phyloP scores from a whole-genome alignment of 2,888 invertebrate species.

The Drosophila pullipes region DNA sequence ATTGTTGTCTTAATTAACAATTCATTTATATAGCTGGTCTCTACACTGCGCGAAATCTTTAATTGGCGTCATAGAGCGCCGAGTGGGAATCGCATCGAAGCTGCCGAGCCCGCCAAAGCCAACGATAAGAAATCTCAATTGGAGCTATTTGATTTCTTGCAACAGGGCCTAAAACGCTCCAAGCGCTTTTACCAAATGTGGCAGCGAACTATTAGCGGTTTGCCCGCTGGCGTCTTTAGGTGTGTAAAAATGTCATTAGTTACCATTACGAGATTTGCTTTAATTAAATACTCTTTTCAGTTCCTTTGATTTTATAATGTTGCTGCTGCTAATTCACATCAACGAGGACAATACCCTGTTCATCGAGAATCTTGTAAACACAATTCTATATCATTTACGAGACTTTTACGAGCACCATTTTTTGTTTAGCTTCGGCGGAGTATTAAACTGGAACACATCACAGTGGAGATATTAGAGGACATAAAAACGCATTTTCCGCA shows the following conservation, averaged over 20 bases:
- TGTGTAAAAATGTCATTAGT: slow-evolving; percentile 12
- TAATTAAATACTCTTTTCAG: slow-evolving; percentile 79
- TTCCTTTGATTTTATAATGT: slow-evolving; percentile 89
- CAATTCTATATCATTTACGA: slow-evolving; percentile 68
- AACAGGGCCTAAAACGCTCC: slow-evolving; percentile 82
- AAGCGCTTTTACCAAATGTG: slow-evolving; percentile 83
- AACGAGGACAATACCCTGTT: slow-evolving; percentile 87
- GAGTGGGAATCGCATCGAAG: neutral
- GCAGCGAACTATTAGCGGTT: slow-evolving; percentile 77
- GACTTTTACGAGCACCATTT: neutral
- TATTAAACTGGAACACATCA: slow-evolving; percentile 88
- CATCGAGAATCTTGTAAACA: slow-evolving; percentile 88
- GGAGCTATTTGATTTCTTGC: slow-evolving; percentile 80
- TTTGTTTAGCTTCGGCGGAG: slow-evolving; percentile 85
- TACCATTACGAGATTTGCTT: neutral
- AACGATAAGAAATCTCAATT: slow-evolving; percentile 74
- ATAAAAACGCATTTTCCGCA: slow-evolving; percentile 87
- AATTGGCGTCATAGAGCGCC: slow-evolving; percentile 48
- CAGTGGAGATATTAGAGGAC: slow-evolving; percentile 87
- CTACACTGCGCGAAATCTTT: slow-evolving; percentile 80
- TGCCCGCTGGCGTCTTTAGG: slow-evolving; percentile 65
- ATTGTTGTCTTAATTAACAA: neutral
- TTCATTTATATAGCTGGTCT: slow-evolving; percentile 72
- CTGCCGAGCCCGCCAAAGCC: neutral
- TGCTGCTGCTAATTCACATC: slow-evolving; percentile 88